These are phyloP conservation scores for Atherinosoma microstoma DNA, from an alignment of 2,797 vertebrate genomes.

Conservation along the genomic window DNA sequence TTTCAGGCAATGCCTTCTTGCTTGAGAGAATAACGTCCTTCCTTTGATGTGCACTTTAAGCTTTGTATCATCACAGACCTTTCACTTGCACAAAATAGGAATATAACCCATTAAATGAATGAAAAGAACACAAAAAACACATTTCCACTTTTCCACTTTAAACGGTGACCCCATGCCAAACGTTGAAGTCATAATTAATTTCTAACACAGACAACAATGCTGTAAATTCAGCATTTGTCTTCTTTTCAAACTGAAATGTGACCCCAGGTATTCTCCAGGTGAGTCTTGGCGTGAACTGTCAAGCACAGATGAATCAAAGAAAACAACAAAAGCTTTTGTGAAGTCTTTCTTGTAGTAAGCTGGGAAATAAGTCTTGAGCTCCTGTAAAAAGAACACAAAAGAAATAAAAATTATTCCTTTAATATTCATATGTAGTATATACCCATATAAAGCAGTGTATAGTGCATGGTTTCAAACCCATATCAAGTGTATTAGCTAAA, in stretches of 20 bases:
- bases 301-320: constrained; percentile 44
- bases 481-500: too few relatives aligned
- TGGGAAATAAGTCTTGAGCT: constrained; percentile 7
- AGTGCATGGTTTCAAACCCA: too few relatives aligned
- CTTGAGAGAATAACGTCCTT: neutral
- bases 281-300: constrained; percentile 33
- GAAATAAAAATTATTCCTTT: neutral
- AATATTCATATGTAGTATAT: neutral
- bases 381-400: constrained; percentile 29
- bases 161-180: neutral
- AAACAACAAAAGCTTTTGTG: constrained; percentile 7
- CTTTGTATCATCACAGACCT: neutral
- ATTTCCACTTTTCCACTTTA: neutral
- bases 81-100: neutral
- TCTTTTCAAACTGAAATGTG: constrained; percentile 18
- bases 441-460: too few relatives aligned
- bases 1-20: neutral
- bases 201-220: constrained; percentile 22
- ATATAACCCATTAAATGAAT: neutral
- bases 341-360: constrained; percentile 7
- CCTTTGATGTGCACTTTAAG: constrained; percentile 3
- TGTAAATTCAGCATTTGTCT: constrained; percentile 19
- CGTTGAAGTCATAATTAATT: constrained; percentile 8
- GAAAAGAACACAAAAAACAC: neutral
- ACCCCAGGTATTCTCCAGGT: constrained; percentile 13